Base-by-base conservation (phyloP, 2,113 vertebrate genomes). In the Setophaga kirtlandii region DNA sequence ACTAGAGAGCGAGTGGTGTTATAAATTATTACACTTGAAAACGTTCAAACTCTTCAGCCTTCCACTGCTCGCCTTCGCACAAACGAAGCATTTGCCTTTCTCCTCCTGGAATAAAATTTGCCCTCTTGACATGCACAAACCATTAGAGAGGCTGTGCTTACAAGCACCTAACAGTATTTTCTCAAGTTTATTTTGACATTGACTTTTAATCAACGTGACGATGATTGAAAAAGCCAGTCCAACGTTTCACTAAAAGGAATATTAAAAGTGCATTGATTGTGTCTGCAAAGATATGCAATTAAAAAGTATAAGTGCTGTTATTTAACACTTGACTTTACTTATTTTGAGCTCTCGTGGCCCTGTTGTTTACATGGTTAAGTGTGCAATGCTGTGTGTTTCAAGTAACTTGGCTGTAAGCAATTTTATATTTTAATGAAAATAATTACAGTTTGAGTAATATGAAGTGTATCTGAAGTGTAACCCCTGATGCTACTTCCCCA, bases 401-500 rank as follows among this genome's bases (percentile, higher is more conserved):
- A 97, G 96, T 79, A 96, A 98, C 98, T 98, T 79, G 92, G 81
- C 89, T 97, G 94, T 95, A 97, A 98, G 97, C 96, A 96, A 96
- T 97, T 98, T 97, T 97, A 97, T 97, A 97, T 96, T 98, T 98
- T 98, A 98, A 98, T 98, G 96, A 97, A 98, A 98, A 98, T 98
- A 98, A 98, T 98, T 98, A 98, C 93, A 95, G 97, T 97, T 97
- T 95, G 97, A 97, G 89, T 97, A 97, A 97, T 97, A 97, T 97
- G 97, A 97, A 98, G 96, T 98, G 63, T 97, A 97, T 98, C 96
- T 98, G 95, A 96, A 97, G 97, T 97, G 80, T 97, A 97, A 97
- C 96, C 96, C 96, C 96, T 78, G 81, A 97, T 95, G 97, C 74
- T 96, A 86, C 94, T 97, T 97, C 73, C 59, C 81, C 83, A 88